phyloP scores from a whole-genome alignment of 2,888 invertebrate genomes.

The Dioctria rufipes region DNA sequence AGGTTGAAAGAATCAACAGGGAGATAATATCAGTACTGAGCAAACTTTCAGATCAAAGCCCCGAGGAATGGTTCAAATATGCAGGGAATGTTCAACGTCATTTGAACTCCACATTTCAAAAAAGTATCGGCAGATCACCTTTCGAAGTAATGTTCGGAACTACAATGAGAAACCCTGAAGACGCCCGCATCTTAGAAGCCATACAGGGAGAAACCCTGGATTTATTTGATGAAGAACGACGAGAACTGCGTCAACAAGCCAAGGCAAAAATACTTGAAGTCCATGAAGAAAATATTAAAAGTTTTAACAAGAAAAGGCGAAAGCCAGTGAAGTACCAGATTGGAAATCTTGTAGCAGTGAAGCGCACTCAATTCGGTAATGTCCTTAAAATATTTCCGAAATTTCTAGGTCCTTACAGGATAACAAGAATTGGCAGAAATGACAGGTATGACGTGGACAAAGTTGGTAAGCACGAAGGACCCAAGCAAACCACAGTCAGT shows the following conservation, averaged over 20 bases:
- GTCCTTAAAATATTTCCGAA: neutral
- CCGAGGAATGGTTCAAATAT: constrained; percentile 63
- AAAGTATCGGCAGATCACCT: constrained; percentile 45
- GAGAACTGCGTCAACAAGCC: neutral
- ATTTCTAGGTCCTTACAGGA: neutral
- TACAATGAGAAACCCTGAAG: constrained; percentile 25
- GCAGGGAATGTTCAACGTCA: constrained; percentile 61
- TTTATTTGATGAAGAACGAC: neutral
- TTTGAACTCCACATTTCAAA: constrained; percentile 60
- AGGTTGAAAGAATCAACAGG: constrained; percentile 64
- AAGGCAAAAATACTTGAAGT: neutral
- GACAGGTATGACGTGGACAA: neutral
- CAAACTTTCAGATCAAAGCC: constrained; percentile 64
- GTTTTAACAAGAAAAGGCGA: neutral
- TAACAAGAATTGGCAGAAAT: neutral
- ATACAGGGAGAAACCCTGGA: neutral
- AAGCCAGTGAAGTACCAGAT: neutral
- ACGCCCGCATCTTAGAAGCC: neutral
- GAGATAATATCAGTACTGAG: constrained; percentile 64
- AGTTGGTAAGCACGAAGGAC: neutral
- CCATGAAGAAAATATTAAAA: neutral
- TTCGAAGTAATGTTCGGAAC: constrained; percentile 53
- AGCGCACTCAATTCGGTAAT: neutral
- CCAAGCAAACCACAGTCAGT: neutral
- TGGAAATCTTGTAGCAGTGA: neutral